Evolutionary conservation across 2,113 vertebrate genomes (phyloP).

Genomic region (Platysteira castanea): DNA sequence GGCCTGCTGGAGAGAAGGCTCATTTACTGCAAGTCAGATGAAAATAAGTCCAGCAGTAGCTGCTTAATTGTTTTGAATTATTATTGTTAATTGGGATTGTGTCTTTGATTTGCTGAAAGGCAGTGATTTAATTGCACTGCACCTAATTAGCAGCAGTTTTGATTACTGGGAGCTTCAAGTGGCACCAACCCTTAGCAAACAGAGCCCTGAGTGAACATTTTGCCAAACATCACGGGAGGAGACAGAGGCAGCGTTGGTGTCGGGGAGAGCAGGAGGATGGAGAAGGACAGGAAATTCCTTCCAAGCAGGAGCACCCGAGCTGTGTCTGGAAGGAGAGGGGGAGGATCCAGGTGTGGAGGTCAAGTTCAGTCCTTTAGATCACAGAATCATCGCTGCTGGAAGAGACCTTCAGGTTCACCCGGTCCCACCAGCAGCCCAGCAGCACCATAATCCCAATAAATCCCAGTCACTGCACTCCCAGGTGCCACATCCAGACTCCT

Average conservation of each 20-base stretch:
- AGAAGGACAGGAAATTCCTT: background rate
- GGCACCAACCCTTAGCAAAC: background rate
- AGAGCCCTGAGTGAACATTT: background rate
- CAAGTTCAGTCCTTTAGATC: background rate
- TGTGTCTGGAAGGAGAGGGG: background rate
- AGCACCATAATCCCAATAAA: background rate
- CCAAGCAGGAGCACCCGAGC: background rate
- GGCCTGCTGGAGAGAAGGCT: background rate
- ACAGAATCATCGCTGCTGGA: accelerated
- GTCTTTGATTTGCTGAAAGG: background rate
- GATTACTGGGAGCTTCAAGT: background rate
- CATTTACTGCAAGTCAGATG: background rate
- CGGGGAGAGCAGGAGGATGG: background rate
- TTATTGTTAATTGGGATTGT: conserved; percentile 5
- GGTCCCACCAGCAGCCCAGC: background rate
- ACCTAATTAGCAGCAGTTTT: background rate
- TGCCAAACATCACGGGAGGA: background rate
- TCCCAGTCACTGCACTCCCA: background rate
- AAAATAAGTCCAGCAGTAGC: background rate
- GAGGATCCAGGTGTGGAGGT: background rate
- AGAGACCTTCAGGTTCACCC: background rate
- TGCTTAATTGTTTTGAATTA: conserved; percentile 44
- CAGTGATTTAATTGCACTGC: background rate
- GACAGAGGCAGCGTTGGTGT: background rate
- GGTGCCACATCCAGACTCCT: background rate